Evolutionary conservation across 1,140 invertebrate genomes (phyloP).

Genomic region (Branchinecta lindahli): DNA sequence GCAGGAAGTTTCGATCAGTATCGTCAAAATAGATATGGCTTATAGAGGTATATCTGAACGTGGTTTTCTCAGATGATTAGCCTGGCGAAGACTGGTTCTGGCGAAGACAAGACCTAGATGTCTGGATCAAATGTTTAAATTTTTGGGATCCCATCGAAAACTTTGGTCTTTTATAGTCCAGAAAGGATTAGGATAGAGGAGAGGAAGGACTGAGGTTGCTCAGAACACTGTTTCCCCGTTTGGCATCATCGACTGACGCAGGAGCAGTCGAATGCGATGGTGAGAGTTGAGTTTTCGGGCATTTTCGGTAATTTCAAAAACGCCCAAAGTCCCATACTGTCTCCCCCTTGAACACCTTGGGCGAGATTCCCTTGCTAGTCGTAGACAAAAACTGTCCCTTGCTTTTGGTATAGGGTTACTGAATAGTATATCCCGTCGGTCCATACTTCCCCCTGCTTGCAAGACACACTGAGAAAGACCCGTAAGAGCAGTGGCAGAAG

Average conservation of each 20-base stretch:
- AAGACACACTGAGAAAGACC: neutral
- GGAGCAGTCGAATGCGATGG: constrained; percentile 3
- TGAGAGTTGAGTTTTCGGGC: neutral
- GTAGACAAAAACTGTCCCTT: constrained; percentile 5
- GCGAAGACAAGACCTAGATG: too few relatives aligned
- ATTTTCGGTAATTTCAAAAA: constrained; percentile 6
- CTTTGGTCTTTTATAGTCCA: too few relatives aligned
- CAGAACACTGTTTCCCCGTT: neutral
- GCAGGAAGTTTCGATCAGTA: too few relatives aligned
- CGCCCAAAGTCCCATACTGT: constrained; percentile 1
- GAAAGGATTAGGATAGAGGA: too few relatives aligned
- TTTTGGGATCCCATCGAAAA: too few relatives aligned
- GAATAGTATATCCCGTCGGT: constrained; percentile 8
- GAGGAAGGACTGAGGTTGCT: too few relatives aligned
- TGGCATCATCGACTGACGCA: neutral
- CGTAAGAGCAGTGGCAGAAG: constrained; percentile 4
- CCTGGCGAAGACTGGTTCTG: too few relatives aligned
- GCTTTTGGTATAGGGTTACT: constrained; percentile 4
- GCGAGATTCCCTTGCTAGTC: neutral
- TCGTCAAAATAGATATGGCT: too few relatives aligned
- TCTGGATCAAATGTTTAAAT: too few relatives aligned
- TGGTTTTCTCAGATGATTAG: too few relatives aligned
- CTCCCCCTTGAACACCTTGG: neutral
- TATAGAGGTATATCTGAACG: too few relatives aligned
- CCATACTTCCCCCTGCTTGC: constrained; percentile 3